Base-by-base conservation (phyloP, 2,888 invertebrate species). In the Dromius quadrimaculatus region DNA sequence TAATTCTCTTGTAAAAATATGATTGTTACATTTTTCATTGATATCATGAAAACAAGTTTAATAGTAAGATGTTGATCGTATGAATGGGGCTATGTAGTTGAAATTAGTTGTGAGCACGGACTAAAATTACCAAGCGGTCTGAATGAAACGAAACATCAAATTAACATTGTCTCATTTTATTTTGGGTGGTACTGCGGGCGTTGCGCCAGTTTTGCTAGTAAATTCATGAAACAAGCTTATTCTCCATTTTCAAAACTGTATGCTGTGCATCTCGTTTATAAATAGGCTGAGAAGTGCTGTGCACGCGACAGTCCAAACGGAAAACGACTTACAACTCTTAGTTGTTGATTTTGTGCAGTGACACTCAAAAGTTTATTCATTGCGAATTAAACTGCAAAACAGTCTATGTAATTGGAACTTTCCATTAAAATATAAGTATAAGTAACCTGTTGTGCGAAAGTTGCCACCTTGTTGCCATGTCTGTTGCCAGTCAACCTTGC, bases 241-340 rank as follows among this genome's bases (percentile, higher is more conserved):
- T 59, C 59, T 59, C 59, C 59, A 59, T 59, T 59, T 59, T 59
- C 59, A 59, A 59, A 59, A 59, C 36, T 36, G 59, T 59, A 54
- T 15, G 47, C 47, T 47, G 57, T 59, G 59, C 59, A 59, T 36
- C 11, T 36, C 19, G 20, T 59, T 59, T 59, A 59, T 59, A 59
- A 59, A 59, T 59, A 59, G 59, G 19, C 19, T 9, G 36, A 20
- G 19, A 36, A 59, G 59, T 34, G 59, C 36, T 34, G 4, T 19
- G 47, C 41, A 15, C 41, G 41, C 41, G 41, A 41, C 41, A 41
- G 28, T 54, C 28, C 15, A 54, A 54, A 54, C 50, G 15, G 50
- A 54, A 28, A 54, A 54, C 50, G 50, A 28, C 28, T 41, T 54
- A 9, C 20, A 6, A 47, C 28, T 28, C 11, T 11, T 47, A 11